These are phyloP conservation scores for Pteromalus puparum DNA, from an alignment of 1,140 invertebrate genomes.

Conservation along the genomic window DNA sequence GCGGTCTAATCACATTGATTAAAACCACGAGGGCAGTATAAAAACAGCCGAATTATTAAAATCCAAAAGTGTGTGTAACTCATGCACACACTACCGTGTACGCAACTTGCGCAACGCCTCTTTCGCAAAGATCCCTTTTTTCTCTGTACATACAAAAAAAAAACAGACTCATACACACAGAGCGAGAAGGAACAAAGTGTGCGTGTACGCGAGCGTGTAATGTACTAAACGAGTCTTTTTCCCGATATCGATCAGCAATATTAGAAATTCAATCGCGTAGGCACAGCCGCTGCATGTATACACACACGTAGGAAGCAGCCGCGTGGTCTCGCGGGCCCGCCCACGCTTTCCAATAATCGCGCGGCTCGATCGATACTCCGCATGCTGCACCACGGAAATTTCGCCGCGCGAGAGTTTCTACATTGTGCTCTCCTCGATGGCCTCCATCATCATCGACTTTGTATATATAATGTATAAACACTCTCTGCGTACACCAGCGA, in stretches of 20 bases:
- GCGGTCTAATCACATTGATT: not conserved
- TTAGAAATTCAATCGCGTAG: constrained; percentile 53
- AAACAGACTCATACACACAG: not conserved
- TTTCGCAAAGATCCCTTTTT: constrained; percentile 34
- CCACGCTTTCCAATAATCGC: constrained; percentile 54
- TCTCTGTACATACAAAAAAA: not conserved
- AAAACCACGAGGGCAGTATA: not conserved
- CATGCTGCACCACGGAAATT: not conserved
- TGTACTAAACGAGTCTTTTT: constrained; percentile 41
- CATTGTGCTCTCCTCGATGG: too few species aligned
- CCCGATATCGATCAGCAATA: constrained; percentile 51
- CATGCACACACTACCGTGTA: not conserved
- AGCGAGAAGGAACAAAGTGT: constrained; percentile 9
- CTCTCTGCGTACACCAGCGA: too few species aligned
- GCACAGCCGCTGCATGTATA: not conserved
- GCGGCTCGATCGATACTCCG: constrained; percentile 44
- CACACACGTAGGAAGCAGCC: constrained; percentile 39
- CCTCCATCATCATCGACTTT: constrained; percentile 13
- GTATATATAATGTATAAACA: not conserved
- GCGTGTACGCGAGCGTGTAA: constrained; percentile 2
- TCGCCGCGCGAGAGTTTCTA: not conserved
- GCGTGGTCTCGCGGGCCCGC: constrained; percentile 13
- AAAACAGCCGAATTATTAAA: not conserved
- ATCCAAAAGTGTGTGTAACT: not conserved
- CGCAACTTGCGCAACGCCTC: not conserved